phyloP scores from a whole-genome alignment of 2,797 vertebrate genomes.

The Morelia viridis region DNA sequence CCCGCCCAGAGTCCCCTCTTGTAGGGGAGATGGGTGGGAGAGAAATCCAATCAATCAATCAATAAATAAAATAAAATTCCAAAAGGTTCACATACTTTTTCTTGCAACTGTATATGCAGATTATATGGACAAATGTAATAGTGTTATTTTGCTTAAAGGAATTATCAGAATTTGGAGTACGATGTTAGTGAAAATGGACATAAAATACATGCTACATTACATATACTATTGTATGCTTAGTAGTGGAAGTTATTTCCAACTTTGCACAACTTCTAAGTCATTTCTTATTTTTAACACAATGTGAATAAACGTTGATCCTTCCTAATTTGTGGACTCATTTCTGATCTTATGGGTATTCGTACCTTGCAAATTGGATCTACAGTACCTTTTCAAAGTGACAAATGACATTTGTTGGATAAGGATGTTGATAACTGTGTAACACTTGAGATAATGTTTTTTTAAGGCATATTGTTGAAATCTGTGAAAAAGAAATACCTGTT shows the following conservation, averaged over 20 bases:
- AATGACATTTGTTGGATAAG: not conserved
- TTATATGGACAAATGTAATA: not conserved
- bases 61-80: too few relatives aligned
- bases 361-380: not conserved
- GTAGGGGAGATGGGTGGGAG: too few relatives aligned
- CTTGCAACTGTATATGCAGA: not conserved
- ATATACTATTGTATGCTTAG: not conserved
- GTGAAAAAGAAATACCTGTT: not conserved
- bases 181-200: not conserved
- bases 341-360: not conserved
- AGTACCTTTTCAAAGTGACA: not conserved
- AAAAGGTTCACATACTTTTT: too few relatives aligned
- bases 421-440: not conserved
- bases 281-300: not conserved
- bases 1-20: too few relatives aligned
- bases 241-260: not conserved
- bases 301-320: not conserved
- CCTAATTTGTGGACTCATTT: not conserved
- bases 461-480: not conserved
- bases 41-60: too few relatives aligned
- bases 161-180: not conserved
- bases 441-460: not conserved
- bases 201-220: not conserved
- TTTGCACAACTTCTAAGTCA: not conserved
- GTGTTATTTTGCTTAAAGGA: not conserved